These are phyloP conservation scores for Tragelaphus strepsiceros DNA, from an alignment of 2,113 vertebrate genomes.

Conservation along the genomic window DNA sequence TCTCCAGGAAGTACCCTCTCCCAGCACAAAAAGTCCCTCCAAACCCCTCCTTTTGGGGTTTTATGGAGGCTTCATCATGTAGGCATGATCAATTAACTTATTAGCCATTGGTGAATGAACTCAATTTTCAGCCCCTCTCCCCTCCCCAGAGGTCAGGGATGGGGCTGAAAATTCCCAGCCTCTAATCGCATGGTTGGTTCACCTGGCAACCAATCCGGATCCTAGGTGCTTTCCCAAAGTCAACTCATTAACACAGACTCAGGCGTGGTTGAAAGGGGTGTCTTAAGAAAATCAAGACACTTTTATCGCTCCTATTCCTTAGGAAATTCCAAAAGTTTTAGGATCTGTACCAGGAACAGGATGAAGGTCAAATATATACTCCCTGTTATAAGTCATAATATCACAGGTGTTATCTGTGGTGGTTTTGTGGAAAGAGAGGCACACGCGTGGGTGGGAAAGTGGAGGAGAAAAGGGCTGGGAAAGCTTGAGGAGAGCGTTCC, in stretches of 20 bases:
- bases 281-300: not conserved
- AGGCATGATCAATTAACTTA: not conserved
- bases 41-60: not conserved
- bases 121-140: not conserved
- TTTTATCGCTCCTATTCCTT: not conserved
- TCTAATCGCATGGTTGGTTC: not conserved
- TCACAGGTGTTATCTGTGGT: not conserved
- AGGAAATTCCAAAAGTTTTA: not conserved
- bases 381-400: not conserved
- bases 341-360: not conserved
- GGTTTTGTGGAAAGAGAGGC: not conserved
- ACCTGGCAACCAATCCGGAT: not conserved
- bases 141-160: not conserved
- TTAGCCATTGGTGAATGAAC: not conserved
- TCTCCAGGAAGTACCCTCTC: not conserved
- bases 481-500: not conserved
- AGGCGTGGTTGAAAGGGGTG: not conserved
- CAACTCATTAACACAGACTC: not conserved
- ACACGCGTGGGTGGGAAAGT: rapidly evolving
- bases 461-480: not conserved
- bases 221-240: not conserved
- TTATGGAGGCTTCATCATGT: not conserved
- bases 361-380: not conserved
- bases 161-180: not conserved
- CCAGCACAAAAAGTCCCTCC: not conserved